Evolutionary conservation across 1,140 invertebrate genomes (phyloP).

Genomic region (Heliconius melpomene): DNA sequence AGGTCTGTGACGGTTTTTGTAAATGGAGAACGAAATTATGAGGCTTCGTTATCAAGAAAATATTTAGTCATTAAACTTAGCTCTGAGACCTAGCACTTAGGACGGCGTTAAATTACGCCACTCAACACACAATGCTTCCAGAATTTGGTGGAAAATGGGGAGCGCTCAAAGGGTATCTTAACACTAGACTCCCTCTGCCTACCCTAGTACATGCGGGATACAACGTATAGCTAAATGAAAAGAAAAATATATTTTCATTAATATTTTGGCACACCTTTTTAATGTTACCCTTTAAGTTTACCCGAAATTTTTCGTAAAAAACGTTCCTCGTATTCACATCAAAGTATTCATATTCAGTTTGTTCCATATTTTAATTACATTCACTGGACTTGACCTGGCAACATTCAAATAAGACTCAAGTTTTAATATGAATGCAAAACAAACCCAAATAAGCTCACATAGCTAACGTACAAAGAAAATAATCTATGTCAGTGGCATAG

Average conservation of each 20-base stretch:
- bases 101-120: no score
- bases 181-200: no score
- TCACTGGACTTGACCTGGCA: constrained; percentile 23
- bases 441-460: constrained; percentile 54
- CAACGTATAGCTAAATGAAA: no score
- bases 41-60: not conserved
- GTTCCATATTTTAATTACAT: constrained; percentile 23
- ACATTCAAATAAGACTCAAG: constrained; percentile 31
- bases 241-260: not conserved
- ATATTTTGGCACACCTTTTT: not conserved
- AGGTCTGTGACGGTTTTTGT: not conserved
- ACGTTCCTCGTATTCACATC: not conserved
- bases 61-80: no score
- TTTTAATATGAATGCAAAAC: constrained; percentile 51
- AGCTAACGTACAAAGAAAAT: constrained; percentile 61
- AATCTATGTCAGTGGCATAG: constrained; percentile 65
- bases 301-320: not conserved
- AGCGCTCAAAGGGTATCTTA: no score
- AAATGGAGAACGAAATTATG: not conserved
- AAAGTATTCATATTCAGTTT: constrained; percentile 13
- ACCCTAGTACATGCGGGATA: no score
- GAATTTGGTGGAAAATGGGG: no score
- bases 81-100: no score
- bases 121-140: no score
- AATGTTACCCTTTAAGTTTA: not conserved